Percentiles rank a stretch among this genome's conserved stretches.
phyloP scores from a whole-genome alignment of 2,888 invertebrate species.

The Cheilosia variabilis region DNA sequence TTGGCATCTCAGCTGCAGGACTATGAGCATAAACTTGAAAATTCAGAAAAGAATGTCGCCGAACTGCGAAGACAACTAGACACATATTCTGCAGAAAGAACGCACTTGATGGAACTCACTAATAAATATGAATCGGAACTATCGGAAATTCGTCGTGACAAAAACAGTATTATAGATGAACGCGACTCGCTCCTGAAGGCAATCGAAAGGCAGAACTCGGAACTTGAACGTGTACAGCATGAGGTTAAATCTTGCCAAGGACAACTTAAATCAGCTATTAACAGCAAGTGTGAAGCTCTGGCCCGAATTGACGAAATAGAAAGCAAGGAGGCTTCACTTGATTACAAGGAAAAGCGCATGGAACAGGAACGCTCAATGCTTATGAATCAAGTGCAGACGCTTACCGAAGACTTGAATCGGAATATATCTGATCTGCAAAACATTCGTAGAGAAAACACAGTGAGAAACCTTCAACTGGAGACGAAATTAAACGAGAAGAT shows the following conservation, averaged over 20 bases:
- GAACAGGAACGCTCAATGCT: slow-evolving; percentile 92
- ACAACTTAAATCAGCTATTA: slow-evolving; percentile 90
- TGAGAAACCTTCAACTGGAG: slow-evolving; percentile 88
- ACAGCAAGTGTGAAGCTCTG: slow-evolving; percentile 93
- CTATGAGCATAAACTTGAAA: slow-evolving; percentile 86
- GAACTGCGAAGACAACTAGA: slow-evolving; percentile 88
- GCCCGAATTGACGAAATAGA: slow-evolving; percentile 91
- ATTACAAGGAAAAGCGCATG: slow-evolving; percentile 92
- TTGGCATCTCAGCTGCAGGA: slow-evolving; percentile 87
- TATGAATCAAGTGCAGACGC: slow-evolving; percentile 90
- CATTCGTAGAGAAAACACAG: slow-evolving; percentile 89
- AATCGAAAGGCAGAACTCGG: slow-evolving; percentile 88
- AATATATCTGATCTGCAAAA: slow-evolving; percentile 91
- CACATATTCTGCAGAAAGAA: slow-evolving; percentile 86
- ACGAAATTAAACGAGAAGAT: slow-evolving; percentile 90
- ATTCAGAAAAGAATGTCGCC: slow-evolving; percentile 86
- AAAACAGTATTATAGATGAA: slow-evolving; percentile 89
- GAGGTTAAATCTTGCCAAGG: slow-evolving; percentile 89
- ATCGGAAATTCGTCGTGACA: slow-evolving; percentile 87
- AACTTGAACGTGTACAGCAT: slow-evolving; percentile 89
- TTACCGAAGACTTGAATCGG: slow-evolving; percentile 91
- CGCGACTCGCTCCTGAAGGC: slow-evolving; percentile 89
- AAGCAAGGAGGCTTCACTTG: slow-evolving; percentile 90
- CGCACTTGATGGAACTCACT: slow-evolving; percentile 87
- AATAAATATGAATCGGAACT: slow-evolving; percentile 88